These are phyloP conservation scores for Epirrita christyi DNA, from an alignment of 2,888 invertebrate species.

Conservation along the genomic window DNA sequence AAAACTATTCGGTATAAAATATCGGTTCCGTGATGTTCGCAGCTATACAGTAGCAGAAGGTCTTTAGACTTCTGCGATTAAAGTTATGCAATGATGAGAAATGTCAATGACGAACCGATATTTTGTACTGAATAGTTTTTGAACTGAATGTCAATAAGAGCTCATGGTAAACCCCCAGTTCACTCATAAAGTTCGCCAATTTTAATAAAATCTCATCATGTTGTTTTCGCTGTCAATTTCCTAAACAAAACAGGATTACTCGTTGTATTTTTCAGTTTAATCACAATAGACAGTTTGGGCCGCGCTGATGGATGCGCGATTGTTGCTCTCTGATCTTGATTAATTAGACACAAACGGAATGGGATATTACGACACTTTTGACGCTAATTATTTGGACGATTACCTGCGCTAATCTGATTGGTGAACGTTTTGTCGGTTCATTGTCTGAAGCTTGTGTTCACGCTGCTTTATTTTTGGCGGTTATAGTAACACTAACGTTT, in stretches of 20 bases:
- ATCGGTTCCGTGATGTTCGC: too few relatives aligned
- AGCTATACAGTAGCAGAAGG: too few relatives aligned
- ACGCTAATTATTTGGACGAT: slow-evolving; percentile 35
- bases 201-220: slow-evolving; percentile 17
- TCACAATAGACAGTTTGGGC: slow-evolving; percentile 38
- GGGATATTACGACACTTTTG: slow-evolving; percentile 61
- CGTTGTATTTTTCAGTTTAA: slow-evolving; percentile 37
- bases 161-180: too few relatives aligned
- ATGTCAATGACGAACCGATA: too few relatives aligned
- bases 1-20: too few relatives aligned
- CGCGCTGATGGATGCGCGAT: slow-evolving; percentile 47
- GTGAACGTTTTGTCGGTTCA: slow-evolving; percentile 7
- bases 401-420: slow-evolving; percentile 37
- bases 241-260: slow-evolving; percentile 32
- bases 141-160: too few relatives aligned
- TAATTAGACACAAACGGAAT: slow-evolving; percentile 80
- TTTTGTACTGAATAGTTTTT: too few relatives aligned
- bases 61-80: too few relatives aligned
- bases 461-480: neutral
- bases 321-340: slow-evolving; percentile 76
- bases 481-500: too few relatives aligned
- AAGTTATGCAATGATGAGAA: too few relatives aligned
- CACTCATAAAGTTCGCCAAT: neutral
- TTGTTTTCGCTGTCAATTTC: slow-evolving; percentile 25
- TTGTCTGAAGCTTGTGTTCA: neutral